phyloP scores from a whole-genome alignment of 1,140 invertebrate genomes.

The Xylocopa sonorina region DNA sequence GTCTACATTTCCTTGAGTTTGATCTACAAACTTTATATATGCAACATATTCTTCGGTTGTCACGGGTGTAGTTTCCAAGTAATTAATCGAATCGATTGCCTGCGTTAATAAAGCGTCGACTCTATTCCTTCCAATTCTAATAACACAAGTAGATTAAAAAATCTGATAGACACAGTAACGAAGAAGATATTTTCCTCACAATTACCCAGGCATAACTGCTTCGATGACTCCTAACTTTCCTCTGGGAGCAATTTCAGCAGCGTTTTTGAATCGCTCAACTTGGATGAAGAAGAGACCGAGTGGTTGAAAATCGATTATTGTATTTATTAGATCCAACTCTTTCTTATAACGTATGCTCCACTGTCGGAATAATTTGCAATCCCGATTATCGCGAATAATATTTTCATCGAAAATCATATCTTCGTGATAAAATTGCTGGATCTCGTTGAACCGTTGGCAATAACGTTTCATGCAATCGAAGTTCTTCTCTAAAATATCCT shows the following conservation, averaged over 20 bases:
- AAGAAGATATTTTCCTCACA: conserved; percentile 11
- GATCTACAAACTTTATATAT: conserved; percentile 87
- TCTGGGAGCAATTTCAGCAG: conserved; percentile 86
- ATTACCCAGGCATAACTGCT: conserved; percentile 82
- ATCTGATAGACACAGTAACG: rapidly evolving
- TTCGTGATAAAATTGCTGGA: conserved; percentile 87
- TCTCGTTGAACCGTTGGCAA: conserved; percentile 85
- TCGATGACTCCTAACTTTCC: conserved; percentile 86
- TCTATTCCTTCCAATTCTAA: conserved; percentile 84
- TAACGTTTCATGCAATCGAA: conserved; percentile 86
- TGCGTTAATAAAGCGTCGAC: conserved; percentile 84
- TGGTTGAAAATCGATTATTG: conserved; percentile 84
- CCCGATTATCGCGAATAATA: conserved; percentile 80
- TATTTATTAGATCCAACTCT: conserved; percentile 84
- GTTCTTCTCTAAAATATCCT: conserved; percentile 83
- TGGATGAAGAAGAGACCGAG: conserved; percentile 88
- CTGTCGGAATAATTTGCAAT: conserved; percentile 82
- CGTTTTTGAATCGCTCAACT: conserved; percentile 87
- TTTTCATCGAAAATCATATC: conserved; percentile 85
- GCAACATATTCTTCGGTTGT: conserved; percentile 86
- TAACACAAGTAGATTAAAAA: neutral
- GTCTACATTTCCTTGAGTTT: conserved; percentile 84
- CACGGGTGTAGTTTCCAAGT: conserved; percentile 84
- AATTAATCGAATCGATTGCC: conserved; percentile 84
- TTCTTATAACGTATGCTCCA: conserved; percentile 84